Evolutionary conservation across 2,888 invertebrate species (phyloP).

Genomic region (Sphaeridia pumilis): DNA sequence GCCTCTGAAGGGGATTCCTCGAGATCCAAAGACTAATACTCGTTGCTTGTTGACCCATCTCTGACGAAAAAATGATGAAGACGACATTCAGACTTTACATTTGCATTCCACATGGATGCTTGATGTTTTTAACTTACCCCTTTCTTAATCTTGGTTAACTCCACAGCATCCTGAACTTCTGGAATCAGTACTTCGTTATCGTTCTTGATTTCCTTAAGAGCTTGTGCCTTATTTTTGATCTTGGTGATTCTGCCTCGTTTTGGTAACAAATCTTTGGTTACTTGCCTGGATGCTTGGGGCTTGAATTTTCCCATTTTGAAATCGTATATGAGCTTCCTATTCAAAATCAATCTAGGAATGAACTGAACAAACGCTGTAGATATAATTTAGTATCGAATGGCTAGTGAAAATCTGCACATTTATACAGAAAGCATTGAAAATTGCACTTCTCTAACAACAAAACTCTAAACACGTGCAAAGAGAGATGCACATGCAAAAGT

Average conservation of each 20-base stretch:
- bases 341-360: neutral
- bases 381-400: neutral
- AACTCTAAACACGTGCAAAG: too few species aligned
- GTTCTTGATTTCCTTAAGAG: constrained; percentile 40
- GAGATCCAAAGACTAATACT: constrained; percentile 83
- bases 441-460: too few species aligned
- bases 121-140: constrained; percentile 41
- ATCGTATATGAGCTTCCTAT: too few species aligned
- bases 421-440: too few species aligned
- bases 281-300: constrained; percentile 28
- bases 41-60: constrained; percentile 92
- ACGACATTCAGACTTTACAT: neutral
- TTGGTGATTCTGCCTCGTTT: neutral
- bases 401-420: too few species aligned
- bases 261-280: constrained; percentile 28
- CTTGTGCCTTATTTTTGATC: constrained; percentile 9
- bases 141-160: constrained; percentile 58
- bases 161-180: constrained; percentile 55
- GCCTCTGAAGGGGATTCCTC: constrained; percentile 83
- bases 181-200: constrained; percentile 44
- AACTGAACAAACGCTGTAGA: neutral
- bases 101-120: neutral
- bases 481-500: too few species aligned
- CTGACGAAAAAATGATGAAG: constrained; percentile 47
- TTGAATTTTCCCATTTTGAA: constrained; percentile 28